Evolutionary conservation across 2,888 invertebrate species (phyloP).

Genomic region (Campoletis raptor): DNA sequence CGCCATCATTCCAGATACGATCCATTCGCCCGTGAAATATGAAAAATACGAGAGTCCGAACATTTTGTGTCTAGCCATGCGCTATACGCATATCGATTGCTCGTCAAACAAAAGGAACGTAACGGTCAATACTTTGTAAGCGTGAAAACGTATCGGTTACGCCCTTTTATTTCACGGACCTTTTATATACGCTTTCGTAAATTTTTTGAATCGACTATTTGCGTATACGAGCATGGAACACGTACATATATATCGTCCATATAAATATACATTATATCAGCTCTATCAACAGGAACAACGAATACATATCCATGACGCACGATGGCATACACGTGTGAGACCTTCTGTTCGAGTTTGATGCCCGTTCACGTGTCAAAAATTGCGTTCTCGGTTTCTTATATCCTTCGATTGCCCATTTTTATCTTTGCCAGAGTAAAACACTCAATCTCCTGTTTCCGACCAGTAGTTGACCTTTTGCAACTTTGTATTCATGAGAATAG

Average conservation of each 20-base stretch:
- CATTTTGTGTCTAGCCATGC: constrained; percentile 48
- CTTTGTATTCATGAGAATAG: too few species aligned
- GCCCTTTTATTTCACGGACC: constrained; percentile 13
- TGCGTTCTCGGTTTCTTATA: not conserved
- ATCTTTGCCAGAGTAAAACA: too few species aligned
- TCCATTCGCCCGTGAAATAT: constrained; percentile 80
- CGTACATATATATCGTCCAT: not conserved
- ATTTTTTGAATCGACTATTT: constrained; percentile 49
- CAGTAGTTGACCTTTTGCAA: too few species aligned
- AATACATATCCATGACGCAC: not conserved
- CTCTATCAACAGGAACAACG: not conserved
- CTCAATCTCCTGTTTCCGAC: too few species aligned
- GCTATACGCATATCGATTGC: constrained; percentile 26
- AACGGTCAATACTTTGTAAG: constrained; percentile 26
- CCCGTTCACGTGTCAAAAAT: not conserved
- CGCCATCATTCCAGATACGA: constrained; percentile 77
- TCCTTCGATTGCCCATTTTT: not conserved
- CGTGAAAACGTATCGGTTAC: constrained; percentile 5
- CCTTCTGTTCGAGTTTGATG: not conserved
- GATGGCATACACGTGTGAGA: not conserved
- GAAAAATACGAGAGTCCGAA: constrained; percentile 74
- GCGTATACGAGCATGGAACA: not conserved
- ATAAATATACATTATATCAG: constrained; percentile 16
- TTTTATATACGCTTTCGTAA: constrained; percentile 33
- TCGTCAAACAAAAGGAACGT: constrained; percentile 39